phyloP scores from a whole-genome alignment of 2,113 vertebrate species.

The Tachycineta bicolor region DNA sequence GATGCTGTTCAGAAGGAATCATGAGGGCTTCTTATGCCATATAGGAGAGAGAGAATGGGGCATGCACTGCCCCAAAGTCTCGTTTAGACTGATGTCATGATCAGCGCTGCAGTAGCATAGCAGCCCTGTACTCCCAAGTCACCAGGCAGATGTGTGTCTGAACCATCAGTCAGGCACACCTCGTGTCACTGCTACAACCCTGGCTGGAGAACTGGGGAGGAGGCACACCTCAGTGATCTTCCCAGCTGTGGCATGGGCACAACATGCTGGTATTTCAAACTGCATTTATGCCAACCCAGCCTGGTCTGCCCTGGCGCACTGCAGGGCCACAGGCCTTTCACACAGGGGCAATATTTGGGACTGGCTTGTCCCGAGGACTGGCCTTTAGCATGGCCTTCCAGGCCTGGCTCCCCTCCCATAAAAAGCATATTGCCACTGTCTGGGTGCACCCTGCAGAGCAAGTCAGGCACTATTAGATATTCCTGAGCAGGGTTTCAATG shows the following conservation, averaged over 20 bases:
- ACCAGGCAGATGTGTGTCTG: not conserved
- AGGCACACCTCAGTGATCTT: not conserved
- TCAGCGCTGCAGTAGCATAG: not conserved
- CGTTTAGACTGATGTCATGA: not conserved
- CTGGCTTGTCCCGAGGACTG: not conserved
- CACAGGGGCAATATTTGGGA: not conserved
- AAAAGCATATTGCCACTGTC: not conserved
- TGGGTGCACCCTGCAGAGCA: not conserved
- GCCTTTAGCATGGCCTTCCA: not conserved
- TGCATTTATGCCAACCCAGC: not conserved
- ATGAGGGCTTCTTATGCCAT: not conserved
- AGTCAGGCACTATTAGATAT: not conserved
- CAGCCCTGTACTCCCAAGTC: not conserved
- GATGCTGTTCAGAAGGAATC: not conserved
- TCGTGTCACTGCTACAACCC: not conserved
- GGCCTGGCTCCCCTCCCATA: not conserved
- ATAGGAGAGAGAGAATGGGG: rapidly evolving
- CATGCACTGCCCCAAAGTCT: not conserved
- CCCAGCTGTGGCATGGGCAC: not conserved
- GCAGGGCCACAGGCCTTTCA: not conserved
- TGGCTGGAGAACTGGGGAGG: not conserved
- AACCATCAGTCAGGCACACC: not conserved
- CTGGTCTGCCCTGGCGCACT: not conserved
- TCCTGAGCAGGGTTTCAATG: not conserved
- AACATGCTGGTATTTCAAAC: not conserved